These are phyloP conservation scores for Dyspetes luteomarginatus DNA, from an alignment of 2,888 invertebrate species.

Conservation along the genomic window DNA sequence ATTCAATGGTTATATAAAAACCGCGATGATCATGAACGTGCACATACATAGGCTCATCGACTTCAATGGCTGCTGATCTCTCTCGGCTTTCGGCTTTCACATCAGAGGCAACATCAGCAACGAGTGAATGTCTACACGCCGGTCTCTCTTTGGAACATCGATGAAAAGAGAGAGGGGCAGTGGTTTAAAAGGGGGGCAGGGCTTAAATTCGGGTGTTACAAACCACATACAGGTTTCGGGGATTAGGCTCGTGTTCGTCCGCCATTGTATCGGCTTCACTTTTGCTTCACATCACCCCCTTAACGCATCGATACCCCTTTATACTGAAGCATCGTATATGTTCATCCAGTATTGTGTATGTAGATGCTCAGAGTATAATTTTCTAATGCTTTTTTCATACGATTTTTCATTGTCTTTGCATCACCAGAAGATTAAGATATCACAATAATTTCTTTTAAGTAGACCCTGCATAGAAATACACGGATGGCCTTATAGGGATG, in stretches of 20 bases:
- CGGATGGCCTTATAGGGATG: neutral
- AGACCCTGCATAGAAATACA: neutral
- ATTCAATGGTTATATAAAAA: conserved; percentile 40
- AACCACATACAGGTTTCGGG: conserved; percentile 71
- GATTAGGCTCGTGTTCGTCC: conserved; percentile 68
- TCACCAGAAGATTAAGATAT: neutral
- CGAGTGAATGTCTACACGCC: conserved; percentile 11
- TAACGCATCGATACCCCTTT: conserved; percentile 65
- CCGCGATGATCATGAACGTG: conserved; percentile 17
- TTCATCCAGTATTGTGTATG: conserved; percentile 1
- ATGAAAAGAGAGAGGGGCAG: conserved; percentile 43
- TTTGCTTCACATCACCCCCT: conserved; percentile 63
- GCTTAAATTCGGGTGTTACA: conserved; percentile 68
- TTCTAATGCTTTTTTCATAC: neutral
- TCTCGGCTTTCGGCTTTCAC: conserved; percentile 30
- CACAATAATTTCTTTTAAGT: neutral
- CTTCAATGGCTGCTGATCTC: conserved; percentile 27
- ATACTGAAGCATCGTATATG: conserved; percentile 12
- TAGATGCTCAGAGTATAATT: conserved; percentile 33
- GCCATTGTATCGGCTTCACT: conserved; percentile 70
- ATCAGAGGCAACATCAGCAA: conserved; percentile 22
- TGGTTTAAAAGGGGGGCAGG: conserved; percentile 27
- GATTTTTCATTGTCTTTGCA: neutral
- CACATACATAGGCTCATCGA: conserved; percentile 4
- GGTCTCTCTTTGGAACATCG: conserved; percentile 55